Evolutionary conservation across 2,888 invertebrate genomes (phyloP).

Genomic region (Coremacera marginata): DNA sequence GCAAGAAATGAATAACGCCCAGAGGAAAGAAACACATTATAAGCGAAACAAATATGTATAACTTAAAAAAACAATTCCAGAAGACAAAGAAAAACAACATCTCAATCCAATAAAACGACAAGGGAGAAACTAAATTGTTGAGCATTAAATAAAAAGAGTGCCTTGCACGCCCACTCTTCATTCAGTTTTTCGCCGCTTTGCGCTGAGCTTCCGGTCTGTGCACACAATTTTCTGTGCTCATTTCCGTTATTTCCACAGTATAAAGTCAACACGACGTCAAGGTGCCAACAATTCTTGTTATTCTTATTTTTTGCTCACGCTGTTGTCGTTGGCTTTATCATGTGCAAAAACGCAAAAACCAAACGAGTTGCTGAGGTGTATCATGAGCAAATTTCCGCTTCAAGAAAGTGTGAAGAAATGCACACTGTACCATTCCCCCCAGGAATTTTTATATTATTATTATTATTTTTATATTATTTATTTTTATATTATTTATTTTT

Average conservation of each 20-base stretch:
- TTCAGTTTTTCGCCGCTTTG: not conserved
- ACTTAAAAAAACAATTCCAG: not conserved
- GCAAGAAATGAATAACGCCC: not conserved
- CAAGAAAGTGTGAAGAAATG: constrained; percentile 37
- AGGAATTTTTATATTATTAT: no score
- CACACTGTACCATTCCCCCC: no score
- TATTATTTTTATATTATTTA: no score
- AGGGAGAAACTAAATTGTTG: constrained; percentile 57
- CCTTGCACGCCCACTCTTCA: not conserved
- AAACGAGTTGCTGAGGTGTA: constrained; percentile 23
- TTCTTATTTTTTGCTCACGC: constrained; percentile 5
- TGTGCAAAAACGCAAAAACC: not conserved
- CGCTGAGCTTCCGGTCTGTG: constrained; percentile 57
- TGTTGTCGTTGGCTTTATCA: constrained; percentile 18
- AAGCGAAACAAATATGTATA: not conserved
- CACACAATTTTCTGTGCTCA: constrained; percentile 63
- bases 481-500: no score
- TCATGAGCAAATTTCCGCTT: constrained; percentile 40
- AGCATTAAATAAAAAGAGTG: constrained; percentile 61
- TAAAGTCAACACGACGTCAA: constrained; percentile 42
- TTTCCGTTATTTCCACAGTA: constrained; percentile 58
- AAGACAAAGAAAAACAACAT: constrained; percentile 49
- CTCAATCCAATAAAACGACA: constrained; percentile 48
- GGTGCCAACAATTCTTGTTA: constrained; percentile 50
- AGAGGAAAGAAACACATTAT: constrained; percentile 4